Base-by-base conservation (phyloP, 30 jellyfish, hydroid and myxozoan species). In the Mastigias papua region DNA sequence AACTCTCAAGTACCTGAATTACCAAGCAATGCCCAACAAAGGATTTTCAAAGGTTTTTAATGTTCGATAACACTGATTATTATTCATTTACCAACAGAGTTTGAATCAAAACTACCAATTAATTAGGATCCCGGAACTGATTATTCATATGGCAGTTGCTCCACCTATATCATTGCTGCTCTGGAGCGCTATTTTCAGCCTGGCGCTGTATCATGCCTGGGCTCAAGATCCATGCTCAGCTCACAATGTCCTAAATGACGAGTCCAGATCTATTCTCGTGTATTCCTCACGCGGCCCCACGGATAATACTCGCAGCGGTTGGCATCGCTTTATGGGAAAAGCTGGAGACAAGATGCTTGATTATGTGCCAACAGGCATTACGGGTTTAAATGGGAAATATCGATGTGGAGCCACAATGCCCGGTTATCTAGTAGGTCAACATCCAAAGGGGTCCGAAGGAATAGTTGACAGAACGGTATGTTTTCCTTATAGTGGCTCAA, bases 291-390 rank as follows among this genome's bases (percentile, higher is more conserved):
- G 13, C 20, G 42, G 10, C n/a, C 8, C 9, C 74, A 37, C 23
- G 20, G 10, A 20, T 20, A 9, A 66, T 26, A 22, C 23, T 16
- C 48, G 20, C 25, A 21, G 48, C 25, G 78, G 78, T 20, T 66
- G 78, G 78, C 25, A 66, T 28, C 78, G 78, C 8, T 66, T 66
- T 28, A 66, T 28, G 37, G 78, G 48, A 3, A 21, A 30, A 32
- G 37, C 78, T 28, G 78, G 78, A 16, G 78, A 66, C 48, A 66
- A 26, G 48, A 66, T 66, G 78, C 20, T 66, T 11, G 78, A 66
- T 66, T 66, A 66, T 0, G 78, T 15, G 78, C 78, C 78, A 13
- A 28, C 9, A 66, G 20, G 13, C 13, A 13, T 15, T 15, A 15
- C 73, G n/a, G n/a, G n/a, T n/a, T n/a, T n/a, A 7, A 26, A 28